Conservation (phyloP, 1,140 invertebrate species). For the Triops cancriformis region DNA sequence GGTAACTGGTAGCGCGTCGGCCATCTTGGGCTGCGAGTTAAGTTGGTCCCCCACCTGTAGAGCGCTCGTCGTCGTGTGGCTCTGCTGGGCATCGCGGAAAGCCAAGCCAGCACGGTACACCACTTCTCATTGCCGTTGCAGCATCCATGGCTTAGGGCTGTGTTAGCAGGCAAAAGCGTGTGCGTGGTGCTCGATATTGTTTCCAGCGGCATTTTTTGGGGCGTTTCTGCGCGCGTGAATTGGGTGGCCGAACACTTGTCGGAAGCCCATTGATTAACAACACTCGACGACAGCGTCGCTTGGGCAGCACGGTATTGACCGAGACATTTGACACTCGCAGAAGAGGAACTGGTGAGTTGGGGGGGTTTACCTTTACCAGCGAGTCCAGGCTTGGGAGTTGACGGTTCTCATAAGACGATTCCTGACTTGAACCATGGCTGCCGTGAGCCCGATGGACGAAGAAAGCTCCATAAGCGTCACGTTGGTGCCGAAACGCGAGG, state of each 20-base stretch:
- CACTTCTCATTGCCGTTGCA: slow-evolving; percentile 9
- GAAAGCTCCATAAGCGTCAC: slow-evolving; percentile 22
- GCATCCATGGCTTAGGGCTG: slow-evolving; percentile 7
- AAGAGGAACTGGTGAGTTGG: neutral
- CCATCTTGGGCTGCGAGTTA: slow-evolving; percentile 2
- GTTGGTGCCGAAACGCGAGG: slow-evolving; percentile 26
- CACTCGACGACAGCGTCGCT: neutral
- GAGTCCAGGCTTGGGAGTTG: neutral
- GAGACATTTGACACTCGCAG: neutral
- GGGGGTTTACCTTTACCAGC: neutral
- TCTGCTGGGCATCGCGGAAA: slow-evolving; percentile 7
- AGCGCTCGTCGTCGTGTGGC: neutral
- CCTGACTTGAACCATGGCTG: slow-evolving; percentile 23
- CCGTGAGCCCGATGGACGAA: slow-evolving; percentile 28
- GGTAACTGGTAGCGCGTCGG: neutral
- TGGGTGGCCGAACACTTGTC: neutral
- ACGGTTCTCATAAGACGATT: slow-evolving; percentile 9
- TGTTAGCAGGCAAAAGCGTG: slow-evolving; percentile 8
- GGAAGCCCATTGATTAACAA: neutral
- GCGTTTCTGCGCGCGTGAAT: slow-evolving; percentile 12
- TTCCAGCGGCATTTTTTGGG: slow-evolving; percentile 12
- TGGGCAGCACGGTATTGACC: neutral
- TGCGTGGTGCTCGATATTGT: slow-evolving; percentile 10
- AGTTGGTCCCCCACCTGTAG: slow-evolving; percentile 8
- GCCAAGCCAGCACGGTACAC: neutral